Conservation (phyloP, 2,797 vertebrate species). For the Bufotes viridis region DNA sequence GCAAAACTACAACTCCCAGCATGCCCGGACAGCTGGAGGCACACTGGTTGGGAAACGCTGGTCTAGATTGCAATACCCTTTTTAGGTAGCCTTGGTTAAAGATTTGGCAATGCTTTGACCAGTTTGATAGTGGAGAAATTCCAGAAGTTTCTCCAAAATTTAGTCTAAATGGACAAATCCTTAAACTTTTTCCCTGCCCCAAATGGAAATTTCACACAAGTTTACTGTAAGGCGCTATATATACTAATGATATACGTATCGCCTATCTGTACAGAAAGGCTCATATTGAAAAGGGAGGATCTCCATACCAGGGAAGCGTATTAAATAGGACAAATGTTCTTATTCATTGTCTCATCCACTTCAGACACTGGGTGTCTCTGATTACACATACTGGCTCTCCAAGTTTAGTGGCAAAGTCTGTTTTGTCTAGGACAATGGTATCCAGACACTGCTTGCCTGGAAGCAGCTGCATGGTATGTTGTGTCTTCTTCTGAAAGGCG, state of each 20-base stretch:
- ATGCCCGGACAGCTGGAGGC: too few species aligned
- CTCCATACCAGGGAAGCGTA: conserved; percentile 31
- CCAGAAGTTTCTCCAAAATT: not conserved
- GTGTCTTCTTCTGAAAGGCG: conserved; percentile 46
- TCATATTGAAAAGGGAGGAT: not conserved
- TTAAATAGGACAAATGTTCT: conserved; percentile 58
- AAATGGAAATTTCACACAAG: not conserved
- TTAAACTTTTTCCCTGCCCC: not conserved
- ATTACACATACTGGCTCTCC: conserved; percentile 53
- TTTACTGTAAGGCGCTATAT: not conserved
- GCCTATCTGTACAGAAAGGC: conserved; percentile 5
- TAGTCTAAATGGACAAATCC: not conserved
- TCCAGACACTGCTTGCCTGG: conserved; percentile 60
- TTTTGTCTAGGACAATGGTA: conserved; percentile 65
- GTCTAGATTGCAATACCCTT: too few species aligned
- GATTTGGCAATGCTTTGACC: not conserved
- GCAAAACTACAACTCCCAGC: too few species aligned
- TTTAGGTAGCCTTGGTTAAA: too few species aligned
- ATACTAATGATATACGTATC: not conserved
- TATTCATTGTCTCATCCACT: conserved; percentile 51
- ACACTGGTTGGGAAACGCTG: too few species aligned
- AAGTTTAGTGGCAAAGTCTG: conserved; percentile 59
- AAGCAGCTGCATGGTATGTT: conserved; percentile 52
- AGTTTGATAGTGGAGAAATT: not conserved
- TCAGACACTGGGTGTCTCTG: conserved; percentile 63